These are phyloP conservation scores for Amphimallon solstitiale DNA, from an alignment of 2,888 invertebrate genomes.

Conservation along the genomic window DNA sequence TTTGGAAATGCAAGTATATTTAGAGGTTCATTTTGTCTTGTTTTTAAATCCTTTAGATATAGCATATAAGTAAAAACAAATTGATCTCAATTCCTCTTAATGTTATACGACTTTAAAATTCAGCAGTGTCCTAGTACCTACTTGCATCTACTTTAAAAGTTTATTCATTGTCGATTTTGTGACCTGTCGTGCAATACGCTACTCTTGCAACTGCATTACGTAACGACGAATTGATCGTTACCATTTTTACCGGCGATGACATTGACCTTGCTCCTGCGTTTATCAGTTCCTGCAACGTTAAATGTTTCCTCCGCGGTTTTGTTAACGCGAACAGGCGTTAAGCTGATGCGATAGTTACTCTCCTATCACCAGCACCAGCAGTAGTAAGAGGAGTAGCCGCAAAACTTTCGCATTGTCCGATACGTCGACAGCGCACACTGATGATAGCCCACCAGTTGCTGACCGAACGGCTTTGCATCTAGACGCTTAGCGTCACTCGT, in stretches of 20 bases:
- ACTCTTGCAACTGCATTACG: not conserved
- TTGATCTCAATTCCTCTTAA: too few relatives aligned
- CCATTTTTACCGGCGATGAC: not conserved
- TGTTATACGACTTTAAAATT: too few relatives aligned
- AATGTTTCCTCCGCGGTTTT: constrained; percentile 25
- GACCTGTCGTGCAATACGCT: not conserved
- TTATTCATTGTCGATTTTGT: too few relatives aligned
- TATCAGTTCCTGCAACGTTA: constrained; percentile 19
- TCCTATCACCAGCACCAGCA: not conserved
- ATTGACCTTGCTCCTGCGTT: constrained; percentile 11
- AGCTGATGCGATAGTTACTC: not conserved
- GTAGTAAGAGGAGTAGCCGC: not conserved
- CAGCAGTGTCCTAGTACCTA: too few relatives aligned
- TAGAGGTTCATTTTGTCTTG: too few relatives aligned
- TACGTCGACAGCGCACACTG: constrained; percentile 19
- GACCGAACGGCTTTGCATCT: constrained; percentile 15
- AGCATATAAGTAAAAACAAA: too few relatives aligned
- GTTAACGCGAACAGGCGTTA: not conserved
- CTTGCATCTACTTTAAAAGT: too few relatives aligned
- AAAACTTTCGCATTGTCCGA: constrained; percentile 14
- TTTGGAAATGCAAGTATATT: too few relatives aligned
- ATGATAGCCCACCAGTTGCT: constrained; percentile 19
- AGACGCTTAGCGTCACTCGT: constrained; percentile 25
- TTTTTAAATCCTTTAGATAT: too few relatives aligned
- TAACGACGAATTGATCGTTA: not conserved